Evolutionary conservation across 64 coral and sea anemone genomes (phyloP).

Genomic region (Pachyseris speciosa): DNA sequence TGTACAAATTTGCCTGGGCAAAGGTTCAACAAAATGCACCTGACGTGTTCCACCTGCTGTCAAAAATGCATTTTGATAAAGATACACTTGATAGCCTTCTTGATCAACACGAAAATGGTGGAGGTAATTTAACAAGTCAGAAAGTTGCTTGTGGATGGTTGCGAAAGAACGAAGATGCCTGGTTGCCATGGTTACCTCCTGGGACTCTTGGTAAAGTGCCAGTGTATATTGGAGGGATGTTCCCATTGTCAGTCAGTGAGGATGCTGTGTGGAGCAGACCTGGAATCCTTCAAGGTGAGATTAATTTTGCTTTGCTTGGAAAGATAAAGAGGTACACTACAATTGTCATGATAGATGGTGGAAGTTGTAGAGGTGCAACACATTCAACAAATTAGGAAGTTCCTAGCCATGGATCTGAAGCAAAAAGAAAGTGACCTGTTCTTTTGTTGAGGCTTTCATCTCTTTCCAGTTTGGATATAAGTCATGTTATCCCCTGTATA

Average conservation of each 20-base stretch:
- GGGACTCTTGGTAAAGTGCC: conserved; percentile 56
- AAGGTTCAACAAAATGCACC: conserved; percentile 67
- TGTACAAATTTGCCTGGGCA: conserved; percentile 77
- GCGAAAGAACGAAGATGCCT: conserved; percentile 54
- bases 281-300: conserved; percentile 76
- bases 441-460: no score
- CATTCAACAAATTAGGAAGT: no score
- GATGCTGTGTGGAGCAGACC: conserved; percentile 84
- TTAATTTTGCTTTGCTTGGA: neutral
- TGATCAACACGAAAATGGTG: conserved; percentile 30
- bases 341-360: no score
- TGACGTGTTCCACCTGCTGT: conserved; percentile 73
- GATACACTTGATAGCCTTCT: conserved; percentile 59
- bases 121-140: conserved; percentile 68
- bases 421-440: no score
- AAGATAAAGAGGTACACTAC: neutral
- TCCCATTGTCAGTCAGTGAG: conserved; percentile 67
- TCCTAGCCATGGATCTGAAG: no score
- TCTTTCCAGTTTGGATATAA: no score
- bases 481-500: no score
- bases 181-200: conserved; percentile 72
- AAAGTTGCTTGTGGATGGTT: conserved; percentile 83
- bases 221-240: conserved; percentile 91
- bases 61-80: conserved; percentile 75
- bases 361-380: no score